A percentile compares a stretch with the other conserved stretches of the same genome.
Conservation (phyloP, 2,113 vertebrate species). For the Potamarius usumacintae region DNA sequence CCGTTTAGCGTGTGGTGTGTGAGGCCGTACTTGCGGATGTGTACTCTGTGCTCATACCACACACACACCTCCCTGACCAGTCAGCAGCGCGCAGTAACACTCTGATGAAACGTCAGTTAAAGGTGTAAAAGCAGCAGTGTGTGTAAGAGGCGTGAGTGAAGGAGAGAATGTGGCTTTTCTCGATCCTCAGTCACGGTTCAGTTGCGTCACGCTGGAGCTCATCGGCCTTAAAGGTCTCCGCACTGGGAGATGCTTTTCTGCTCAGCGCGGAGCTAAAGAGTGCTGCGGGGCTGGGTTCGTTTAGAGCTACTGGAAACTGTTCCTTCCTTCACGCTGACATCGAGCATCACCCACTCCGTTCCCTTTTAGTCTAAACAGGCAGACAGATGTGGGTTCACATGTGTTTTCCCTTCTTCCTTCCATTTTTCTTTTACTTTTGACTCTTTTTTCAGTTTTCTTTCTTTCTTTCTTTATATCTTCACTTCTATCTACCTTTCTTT, state of each 20-base stretch:
- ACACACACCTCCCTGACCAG: background rate
- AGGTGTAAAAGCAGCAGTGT: background rate
- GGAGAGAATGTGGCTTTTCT: background rate
- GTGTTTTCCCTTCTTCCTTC: background rate
- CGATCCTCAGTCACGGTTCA: background rate
- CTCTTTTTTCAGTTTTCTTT: background rate
- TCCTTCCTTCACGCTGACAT: background rate
- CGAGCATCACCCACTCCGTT: no score
- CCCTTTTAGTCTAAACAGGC: background rate
- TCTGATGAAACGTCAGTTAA: background rate
- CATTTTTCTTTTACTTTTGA: no score
- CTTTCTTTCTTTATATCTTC: no score
- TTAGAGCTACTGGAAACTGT: no score
- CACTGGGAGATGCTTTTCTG: background rate
- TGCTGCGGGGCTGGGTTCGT: no score
- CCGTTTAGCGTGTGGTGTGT: background rate
- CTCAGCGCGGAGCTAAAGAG: no score
- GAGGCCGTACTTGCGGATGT: background rate
- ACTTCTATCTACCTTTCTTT: no score
- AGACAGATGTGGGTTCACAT: no score
- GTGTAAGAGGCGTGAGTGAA: no score
- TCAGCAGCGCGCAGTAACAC: background rate
- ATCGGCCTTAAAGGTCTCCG: background rate
- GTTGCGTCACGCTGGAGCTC: no score
- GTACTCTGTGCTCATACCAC: background rate